phyloP scores from a whole-genome alignment of 2,113 vertebrate genomes.

The Muntiacus muntjak region DNA sequence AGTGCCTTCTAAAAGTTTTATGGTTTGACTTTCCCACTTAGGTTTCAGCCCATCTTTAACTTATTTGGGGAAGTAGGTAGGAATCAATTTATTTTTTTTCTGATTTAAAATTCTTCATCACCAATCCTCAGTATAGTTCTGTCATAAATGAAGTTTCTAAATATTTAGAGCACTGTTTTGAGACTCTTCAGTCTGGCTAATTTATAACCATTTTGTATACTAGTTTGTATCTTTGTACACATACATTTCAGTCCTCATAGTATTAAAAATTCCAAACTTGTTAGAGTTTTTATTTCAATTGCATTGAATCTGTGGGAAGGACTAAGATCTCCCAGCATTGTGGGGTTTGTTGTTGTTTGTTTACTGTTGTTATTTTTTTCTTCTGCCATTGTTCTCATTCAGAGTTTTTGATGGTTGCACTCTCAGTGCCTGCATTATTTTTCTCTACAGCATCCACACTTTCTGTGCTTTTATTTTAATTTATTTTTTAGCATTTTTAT shows the following conservation, averaged over 20 bases:
- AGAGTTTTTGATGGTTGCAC: neutral
- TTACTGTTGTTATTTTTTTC: neutral
- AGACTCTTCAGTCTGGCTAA: neutral
- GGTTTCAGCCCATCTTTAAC: neutral
- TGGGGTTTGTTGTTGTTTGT: neutral
- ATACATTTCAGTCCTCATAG: neutral
- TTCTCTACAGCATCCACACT: neutral
- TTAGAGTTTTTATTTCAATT: neutral
- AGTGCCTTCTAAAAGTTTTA: neutral
- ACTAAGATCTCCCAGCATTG: neutral
- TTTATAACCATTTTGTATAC: neutral
- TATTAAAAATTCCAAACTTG: neutral
- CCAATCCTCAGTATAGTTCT: neutral
- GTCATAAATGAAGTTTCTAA: neutral
- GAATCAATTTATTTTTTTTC: neutral
- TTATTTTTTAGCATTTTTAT: neutral
- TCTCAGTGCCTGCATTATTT: neutral
- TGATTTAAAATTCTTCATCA: neutral
- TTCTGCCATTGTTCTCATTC: neutral
- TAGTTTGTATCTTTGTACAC: neutral
- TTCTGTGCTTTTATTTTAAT: neutral
- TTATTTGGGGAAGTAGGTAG: neutral
- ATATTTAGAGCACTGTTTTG: neutral
- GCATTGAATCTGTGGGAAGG: neutral
- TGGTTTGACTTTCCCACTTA: neutral